Percentiles rank a stretch among this genome's conserved stretches.
These are phyloP conservation scores for Nyctibius bracteatus DNA, from an alignment of 2,113 vertebrate genomes.

Conservation along the genomic window DNA sequence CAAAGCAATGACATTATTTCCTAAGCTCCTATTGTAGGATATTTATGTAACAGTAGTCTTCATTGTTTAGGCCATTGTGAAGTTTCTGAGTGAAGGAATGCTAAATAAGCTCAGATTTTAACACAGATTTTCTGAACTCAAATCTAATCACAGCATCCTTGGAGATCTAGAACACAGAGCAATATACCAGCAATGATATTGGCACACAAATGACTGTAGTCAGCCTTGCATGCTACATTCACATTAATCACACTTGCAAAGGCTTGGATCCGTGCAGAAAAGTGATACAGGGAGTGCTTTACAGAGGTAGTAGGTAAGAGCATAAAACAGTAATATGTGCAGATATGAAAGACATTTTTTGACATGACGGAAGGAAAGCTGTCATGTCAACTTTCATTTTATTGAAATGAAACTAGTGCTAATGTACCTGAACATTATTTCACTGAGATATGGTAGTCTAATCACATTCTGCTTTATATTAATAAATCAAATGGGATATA, in stretches of 20 bases:
- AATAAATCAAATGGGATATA: constrained; percentile 38
- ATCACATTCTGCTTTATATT: constrained; percentile 46
- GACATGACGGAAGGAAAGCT: neutral
- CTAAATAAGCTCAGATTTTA: neutral
- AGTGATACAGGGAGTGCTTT: neutral
- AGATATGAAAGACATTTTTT: neutral
- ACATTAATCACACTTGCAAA: neutral
- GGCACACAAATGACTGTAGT: neutral
- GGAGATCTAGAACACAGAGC: neutral
- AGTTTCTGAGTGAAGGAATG: neutral
- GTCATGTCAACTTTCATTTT: constrained; percentile 14
- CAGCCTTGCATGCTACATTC: neutral
- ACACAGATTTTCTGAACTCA: neutral
- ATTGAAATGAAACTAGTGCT: constrained; percentile 31
- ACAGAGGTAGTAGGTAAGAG: neutral
- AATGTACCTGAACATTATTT: constrained; percentile 45
- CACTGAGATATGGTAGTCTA: constrained; percentile 5
- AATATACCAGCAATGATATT: neutral
- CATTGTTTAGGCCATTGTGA: neutral
- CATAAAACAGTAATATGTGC: neutral
- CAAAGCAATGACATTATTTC: neutral
- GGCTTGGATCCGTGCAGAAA: neutral
- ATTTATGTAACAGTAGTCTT: neutral
- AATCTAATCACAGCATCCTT: neutral
- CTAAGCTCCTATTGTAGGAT: neutral